phyloP scores from a whole-genome alignment of 2,113 vertebrate genomes.

The Amphiprion ocellaris region DNA sequence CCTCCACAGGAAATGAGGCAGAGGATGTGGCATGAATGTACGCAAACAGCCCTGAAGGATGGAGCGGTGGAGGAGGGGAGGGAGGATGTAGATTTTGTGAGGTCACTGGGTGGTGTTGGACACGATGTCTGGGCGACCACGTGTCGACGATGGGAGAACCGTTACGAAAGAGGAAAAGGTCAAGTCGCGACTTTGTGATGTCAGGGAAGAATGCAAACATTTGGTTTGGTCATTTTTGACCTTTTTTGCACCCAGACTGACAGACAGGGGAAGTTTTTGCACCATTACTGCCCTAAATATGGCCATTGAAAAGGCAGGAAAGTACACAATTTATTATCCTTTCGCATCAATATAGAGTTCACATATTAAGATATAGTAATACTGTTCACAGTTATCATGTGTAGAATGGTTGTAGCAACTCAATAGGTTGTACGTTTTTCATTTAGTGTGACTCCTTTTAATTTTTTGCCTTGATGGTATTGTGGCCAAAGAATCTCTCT shows the following conservation, averaged over 20 bases:
- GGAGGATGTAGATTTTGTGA: conserved; percentile 34
- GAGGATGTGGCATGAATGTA: conserved; percentile 63
- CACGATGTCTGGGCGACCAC: conserved; percentile 12
- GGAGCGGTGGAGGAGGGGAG: conserved; percentile 19
- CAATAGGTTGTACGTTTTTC: no score
- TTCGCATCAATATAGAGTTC: neutral
- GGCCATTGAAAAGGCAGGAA: neutral
- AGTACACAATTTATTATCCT: neutral
- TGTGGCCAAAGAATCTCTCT: no score
- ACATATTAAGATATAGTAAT: neutral
- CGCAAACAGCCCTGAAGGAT: conserved; percentile 45
- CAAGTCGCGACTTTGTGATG: neutral
- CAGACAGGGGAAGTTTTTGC: neutral
- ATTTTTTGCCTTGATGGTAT: no score
- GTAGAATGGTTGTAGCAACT: neutral
- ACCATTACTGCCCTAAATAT: no score
- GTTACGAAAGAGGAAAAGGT: neutral
- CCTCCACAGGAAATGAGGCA: conserved; percentile 74
- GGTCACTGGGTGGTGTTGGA: conserved; percentile 48
- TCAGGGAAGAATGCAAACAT: conserved; percentile 31
- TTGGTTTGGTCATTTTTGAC: conserved; percentile 1
- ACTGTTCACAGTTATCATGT: neutral
- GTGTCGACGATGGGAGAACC: conserved; percentile 22
- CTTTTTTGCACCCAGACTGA: neutral
- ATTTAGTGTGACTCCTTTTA: no score